A percentile compares a stretch with the other conserved stretches of the same genome.
Evolutionary conservation across 2,888 invertebrate species (phyloP).

Genomic region (Candidula unifasciata): DNA sequence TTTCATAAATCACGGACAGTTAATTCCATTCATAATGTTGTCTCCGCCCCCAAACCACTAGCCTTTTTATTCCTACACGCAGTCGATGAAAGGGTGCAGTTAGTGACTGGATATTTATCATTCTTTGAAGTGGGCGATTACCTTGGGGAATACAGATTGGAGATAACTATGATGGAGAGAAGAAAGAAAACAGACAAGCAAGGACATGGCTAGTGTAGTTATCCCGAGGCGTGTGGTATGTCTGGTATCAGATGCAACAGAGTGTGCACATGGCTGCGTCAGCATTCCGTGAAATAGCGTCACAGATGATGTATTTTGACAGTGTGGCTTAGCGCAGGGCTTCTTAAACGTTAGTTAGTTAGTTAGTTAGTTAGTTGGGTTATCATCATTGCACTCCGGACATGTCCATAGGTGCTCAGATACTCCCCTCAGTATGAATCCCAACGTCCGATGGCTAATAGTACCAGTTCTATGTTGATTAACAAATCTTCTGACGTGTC

Average conservation of each 20-base stretch:
- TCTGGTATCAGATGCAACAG: not conserved
- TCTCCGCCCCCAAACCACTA: not conserved
- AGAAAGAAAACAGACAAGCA: not conserved
- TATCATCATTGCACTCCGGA: too few relatives aligned
- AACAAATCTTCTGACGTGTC: too few relatives aligned
- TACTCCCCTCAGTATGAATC: too few relatives aligned
- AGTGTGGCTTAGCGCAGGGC: too few relatives aligned
- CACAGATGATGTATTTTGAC: not conserved
- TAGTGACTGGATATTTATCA: conserved; percentile 7
- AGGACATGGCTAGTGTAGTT: not conserved
- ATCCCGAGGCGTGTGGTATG: not conserved
- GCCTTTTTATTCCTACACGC: not conserved
- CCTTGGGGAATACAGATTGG: not conserved
- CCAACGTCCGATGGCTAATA: too few relatives aligned
- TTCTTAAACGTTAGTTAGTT: too few relatives aligned
- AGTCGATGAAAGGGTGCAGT: not conserved
- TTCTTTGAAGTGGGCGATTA: not conserved
- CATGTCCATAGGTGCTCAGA: too few relatives aligned
- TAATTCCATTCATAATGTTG: not conserved
- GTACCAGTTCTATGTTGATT: too few relatives aligned
- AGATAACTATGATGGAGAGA: not conserved
- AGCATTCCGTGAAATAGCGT: not conserved
- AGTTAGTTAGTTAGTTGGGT: too few relatives aligned
- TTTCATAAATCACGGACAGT: conserved; percentile 12
- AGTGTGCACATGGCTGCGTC: not conserved